phyloP scores from a whole-genome alignment of 2,113 vertebrate species.

The Nesoenas mayeri region DNA sequence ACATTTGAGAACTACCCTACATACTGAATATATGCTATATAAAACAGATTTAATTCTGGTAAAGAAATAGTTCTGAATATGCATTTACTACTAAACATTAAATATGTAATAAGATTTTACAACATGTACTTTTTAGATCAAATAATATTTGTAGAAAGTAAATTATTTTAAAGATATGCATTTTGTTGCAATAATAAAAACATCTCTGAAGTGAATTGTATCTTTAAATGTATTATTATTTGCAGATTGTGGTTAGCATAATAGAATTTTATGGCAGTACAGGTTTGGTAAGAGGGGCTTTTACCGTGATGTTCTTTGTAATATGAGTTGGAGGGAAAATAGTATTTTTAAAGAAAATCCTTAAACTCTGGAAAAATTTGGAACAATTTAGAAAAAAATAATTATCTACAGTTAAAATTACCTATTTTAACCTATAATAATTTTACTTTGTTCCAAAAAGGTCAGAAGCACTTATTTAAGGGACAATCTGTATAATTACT shows the following conservation, averaged over 20 bases:
- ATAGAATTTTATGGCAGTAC: background rate
- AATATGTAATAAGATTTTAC: background rate
- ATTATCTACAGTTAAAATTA: background rate
- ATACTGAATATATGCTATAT: background rate
- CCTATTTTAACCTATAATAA: background rate
- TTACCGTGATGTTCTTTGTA: background rate
- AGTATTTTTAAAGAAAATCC: background rate
- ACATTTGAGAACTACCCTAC: background rate
- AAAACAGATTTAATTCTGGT: background rate
- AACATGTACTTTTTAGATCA: background rate
- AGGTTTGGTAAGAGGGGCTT: background rate
- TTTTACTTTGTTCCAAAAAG: conserved; percentile 7
- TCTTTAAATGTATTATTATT: background rate
- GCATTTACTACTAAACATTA: background rate
- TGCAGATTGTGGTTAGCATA: background rate
- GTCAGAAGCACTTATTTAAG: background rate
- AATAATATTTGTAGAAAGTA: background rate
- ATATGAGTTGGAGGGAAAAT: background rate
- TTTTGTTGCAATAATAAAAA: background rate
- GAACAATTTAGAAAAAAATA: background rate
- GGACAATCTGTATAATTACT: background rate
- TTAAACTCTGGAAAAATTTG: background rate
- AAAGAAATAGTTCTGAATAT: background rate
- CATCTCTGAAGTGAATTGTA: background rate
- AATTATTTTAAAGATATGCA: background rate